Evolutionary conservation across 2,113 vertebrate species (phyloP).

Genomic region (Alosa alosa): DNA sequence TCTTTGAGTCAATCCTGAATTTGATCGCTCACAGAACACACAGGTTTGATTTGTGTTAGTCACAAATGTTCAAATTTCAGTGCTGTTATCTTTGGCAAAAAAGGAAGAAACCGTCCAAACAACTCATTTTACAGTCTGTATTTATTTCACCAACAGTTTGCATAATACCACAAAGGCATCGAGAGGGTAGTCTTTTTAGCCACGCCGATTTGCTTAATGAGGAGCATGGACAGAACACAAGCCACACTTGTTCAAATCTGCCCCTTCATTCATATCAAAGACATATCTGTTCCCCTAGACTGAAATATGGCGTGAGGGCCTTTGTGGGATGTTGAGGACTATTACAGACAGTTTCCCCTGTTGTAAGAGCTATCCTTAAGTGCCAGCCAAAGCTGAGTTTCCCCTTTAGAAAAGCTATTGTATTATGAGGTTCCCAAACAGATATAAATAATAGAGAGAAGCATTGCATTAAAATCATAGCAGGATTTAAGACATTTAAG

Average conservation of each 20-base stretch:
- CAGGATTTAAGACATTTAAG: conserved; percentile 2
- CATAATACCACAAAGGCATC: background rate
- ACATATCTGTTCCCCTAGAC: background rate
- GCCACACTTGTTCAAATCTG: background rate
- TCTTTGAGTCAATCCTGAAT: too few species aligned
- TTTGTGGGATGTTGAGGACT: background rate
- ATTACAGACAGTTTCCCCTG: background rate
- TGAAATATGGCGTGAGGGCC: background rate
- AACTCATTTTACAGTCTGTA: background rate
- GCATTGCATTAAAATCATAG: background rate
- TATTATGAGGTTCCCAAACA: background rate
- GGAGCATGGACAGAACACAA: background rate
- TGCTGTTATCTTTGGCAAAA: background rate
- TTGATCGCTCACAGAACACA: background rate
- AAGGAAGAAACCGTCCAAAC: background rate
- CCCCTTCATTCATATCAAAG: background rate
- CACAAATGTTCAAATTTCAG: background rate
- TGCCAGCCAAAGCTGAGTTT: background rate
- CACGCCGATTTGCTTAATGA: background rate
- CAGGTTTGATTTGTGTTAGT: background rate
- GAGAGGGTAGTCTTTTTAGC: background rate
- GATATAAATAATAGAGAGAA: background rate
- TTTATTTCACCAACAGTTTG: background rate
- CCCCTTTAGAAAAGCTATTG: background rate
- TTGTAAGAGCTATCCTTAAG: background rate